Conservation (phyloP, 2,113 vertebrate genomes). For the Platycercus adscitus region DNA sequence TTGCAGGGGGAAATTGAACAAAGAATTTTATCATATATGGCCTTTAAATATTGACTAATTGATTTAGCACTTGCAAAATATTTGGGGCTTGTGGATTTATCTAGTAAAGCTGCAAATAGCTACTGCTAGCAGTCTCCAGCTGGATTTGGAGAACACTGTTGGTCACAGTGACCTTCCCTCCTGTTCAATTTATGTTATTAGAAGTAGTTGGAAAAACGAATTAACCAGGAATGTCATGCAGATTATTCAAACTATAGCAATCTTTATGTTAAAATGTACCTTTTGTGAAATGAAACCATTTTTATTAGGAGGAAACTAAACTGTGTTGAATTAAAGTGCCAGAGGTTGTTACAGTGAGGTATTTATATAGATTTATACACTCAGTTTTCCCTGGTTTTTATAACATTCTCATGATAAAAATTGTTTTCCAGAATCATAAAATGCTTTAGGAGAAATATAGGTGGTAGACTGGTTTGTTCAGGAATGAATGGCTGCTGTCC, state of each 20-base stretch:
- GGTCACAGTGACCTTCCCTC: constrained; percentile 22
- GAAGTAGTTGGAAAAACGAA: background rate
- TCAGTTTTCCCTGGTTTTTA: constrained; percentile 2
- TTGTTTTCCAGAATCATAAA: constrained; percentile 9
- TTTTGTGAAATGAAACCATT: background rate
- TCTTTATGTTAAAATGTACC: background rate
- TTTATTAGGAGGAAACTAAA: background rate
- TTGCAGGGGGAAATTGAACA: background rate
- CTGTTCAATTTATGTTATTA: constrained; percentile 10
- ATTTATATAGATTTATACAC: background rate
- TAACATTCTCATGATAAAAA: background rate
- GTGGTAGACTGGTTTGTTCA: background rate
- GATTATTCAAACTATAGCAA: background rate
- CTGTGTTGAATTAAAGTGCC: background rate
- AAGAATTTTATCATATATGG: background rate
- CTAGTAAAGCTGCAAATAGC: background rate
- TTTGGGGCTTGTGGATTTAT: constrained; percentile 2
- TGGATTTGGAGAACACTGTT: background rate
- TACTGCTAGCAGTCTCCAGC: background rate
- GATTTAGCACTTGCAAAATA: constrained; percentile 36
- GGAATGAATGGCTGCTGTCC: background rate
- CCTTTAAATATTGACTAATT: constrained; percentile 36
- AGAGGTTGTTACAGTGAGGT: background rate
- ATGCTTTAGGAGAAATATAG: background rate
- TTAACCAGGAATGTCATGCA: background rate